A percentile compares a stretch with the other conserved stretches of the same genome.
phyloP scores from a whole-genome alignment of 2,113 vertebrate species.

The Varanus komodoensis region DNA sequence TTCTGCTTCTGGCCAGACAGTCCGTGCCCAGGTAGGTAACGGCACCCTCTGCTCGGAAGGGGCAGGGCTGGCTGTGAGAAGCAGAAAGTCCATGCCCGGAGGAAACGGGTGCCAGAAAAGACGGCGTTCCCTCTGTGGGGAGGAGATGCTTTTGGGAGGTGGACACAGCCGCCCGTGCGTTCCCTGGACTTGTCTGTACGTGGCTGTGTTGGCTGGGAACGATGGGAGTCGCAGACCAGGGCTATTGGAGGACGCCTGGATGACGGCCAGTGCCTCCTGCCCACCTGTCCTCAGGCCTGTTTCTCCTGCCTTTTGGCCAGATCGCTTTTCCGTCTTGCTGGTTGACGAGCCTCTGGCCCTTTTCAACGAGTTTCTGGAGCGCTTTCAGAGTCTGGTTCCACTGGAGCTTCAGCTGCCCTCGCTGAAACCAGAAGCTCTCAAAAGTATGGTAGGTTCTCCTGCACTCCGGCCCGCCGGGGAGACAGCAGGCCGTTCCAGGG shows the following conservation, averaged over 20 bases:
- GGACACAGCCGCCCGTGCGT: not conserved
- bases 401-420: conserved; percentile 92
- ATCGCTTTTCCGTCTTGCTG: conserved; percentile 88
- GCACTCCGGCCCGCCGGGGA: no score
- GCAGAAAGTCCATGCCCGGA: no score
- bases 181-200: no score
- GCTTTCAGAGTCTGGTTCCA: conserved; percentile 86
- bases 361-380: conserved; percentile 84
- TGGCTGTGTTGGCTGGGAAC: no score
- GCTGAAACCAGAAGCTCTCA: conserved; percentile 88
- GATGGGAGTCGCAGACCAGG: no score
- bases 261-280: no score
- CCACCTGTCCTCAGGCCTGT: no score
- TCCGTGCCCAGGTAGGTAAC: conserved; percentile 89
- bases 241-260: no score
- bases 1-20: conserved; percentile 98
- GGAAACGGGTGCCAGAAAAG: no score
- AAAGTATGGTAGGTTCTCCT: conserved; percentile 84
- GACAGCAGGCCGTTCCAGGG: no score
- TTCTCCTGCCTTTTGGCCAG: conserved; percentile 68
- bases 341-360: conserved; percentile 85
- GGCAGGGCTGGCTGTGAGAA: not conserved
- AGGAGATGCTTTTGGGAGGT: not conserved
- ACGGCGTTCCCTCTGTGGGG: not conserved
- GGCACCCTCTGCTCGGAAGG: fast-evolving